Conservation (phyloP, 92 coral and sea anemone species). For the Palythoa caribaeorum region DNA sequence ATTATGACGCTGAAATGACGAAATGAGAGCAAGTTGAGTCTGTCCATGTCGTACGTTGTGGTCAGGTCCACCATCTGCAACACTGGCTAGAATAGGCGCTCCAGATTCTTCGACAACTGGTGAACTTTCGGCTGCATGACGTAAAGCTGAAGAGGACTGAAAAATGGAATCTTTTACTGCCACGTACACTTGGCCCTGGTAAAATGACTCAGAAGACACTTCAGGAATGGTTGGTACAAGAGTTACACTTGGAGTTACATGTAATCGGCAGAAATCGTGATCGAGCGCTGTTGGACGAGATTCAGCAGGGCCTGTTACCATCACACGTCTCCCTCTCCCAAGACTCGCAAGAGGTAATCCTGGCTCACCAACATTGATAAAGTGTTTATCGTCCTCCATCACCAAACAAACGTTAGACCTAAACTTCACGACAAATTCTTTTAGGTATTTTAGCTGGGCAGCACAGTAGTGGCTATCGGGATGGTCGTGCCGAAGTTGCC, state of each 20-base stretch:
- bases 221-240: slow-evolving; percentile 53
- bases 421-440: slow-evolving; percentile 20
- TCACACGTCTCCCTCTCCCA: slow-evolving; percentile 44
- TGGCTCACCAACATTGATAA: slow-evolving; percentile 44
- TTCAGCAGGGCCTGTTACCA: slow-evolving; percentile 44
- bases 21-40: slow-evolving; percentile 39
- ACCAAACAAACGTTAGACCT: slow-evolving; percentile 28
- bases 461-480: slow-evolving; percentile 53
- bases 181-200: slow-evolving; percentile 52
- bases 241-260: slow-evolving; percentile 44
- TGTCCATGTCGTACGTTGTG: slow-evolving; percentile 51
- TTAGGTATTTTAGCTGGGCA: slow-evolving; percentile 40
- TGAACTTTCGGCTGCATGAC: slow-evolving; percentile 47
- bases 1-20: slow-evolving; percentile 41
- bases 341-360: slow-evolving; percentile 44
- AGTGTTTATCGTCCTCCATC: slow-evolving; percentile 26
- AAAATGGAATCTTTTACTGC: slow-evolving; percentile 41
- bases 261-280: slow-evolving; percentile 53
- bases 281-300: slow-evolving; percentile 46
- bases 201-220: slow-evolving; percentile 27
- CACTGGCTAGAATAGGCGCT: slow-evolving; percentile 28
- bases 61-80: slow-evolving; percentile 55
- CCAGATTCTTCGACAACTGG: slow-evolving; percentile 33
- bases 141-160: slow-evolving; percentile 51
- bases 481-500: slow-evolving; percentile 24